phyloP scores from a whole-genome alignment of 2,888 invertebrate species.

The Sclerodermus sp. region DNA sequence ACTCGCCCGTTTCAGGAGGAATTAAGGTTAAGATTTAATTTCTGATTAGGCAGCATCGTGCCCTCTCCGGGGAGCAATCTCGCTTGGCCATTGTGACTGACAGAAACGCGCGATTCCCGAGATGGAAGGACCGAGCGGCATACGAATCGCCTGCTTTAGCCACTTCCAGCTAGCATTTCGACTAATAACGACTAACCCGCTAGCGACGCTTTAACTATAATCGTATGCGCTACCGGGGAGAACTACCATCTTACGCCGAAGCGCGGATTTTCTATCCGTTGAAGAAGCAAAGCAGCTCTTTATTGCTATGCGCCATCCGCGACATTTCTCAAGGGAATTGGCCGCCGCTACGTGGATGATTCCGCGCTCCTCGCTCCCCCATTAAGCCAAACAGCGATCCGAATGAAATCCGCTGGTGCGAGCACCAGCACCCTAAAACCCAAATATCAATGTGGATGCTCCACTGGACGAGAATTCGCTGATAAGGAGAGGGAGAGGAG shows the following conservation, averaged over 20 bases:
- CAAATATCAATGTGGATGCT: too few species aligned
- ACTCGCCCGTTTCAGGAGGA: conserved; percentile 27
- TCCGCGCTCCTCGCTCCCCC: too few species aligned
- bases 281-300: too few species aligned
- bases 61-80: conserved; percentile 44
- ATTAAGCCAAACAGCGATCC: too few species aligned
- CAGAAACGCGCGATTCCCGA: conserved; percentile 52
- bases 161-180: conserved; percentile 38
- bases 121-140: conserved; percentile 53
- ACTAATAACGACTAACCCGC: conserved; percentile 38
- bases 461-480: too few species aligned
- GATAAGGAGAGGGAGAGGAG: too few species aligned
- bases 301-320: too few species aligned
- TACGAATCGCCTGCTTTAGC: conserved; percentile 54
- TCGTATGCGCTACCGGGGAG: conserved; percentile 21
- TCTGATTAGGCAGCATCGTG: conserved; percentile 50
- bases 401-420: too few species aligned
- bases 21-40: conserved; percentile 56
- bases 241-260: conserved; percentile 16
- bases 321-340: too few species aligned
- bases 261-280: conserved; percentile 16
- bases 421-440: too few species aligned
- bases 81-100: conserved; percentile 53
- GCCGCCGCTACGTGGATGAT: too few species aligned
- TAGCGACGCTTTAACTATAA: conserved; percentile 20